A percentile compares a stretch with the other conserved stretches of the same genome.
Conservation (phyloP, 2,888 invertebrate genomes). For the Synanthedon vespiformis region DNA sequence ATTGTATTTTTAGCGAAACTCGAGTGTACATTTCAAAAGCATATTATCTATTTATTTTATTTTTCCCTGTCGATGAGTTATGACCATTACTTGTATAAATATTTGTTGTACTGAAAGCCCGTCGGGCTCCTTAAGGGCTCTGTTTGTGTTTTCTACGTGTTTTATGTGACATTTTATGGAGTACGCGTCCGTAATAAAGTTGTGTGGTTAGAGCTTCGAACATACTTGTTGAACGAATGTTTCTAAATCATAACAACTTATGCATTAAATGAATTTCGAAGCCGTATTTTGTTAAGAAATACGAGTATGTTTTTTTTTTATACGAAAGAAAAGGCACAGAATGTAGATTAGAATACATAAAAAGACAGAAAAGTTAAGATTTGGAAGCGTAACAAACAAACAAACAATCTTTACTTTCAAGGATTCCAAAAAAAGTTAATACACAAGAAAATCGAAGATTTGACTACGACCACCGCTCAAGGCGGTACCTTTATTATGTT, state of each 20-base stretch:
- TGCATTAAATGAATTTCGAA: too few relatives aligned
- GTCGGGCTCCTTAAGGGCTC: constrained; percentile 12
- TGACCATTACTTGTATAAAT: constrained; percentile 46
- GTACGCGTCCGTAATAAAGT: background rate
- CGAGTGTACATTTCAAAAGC: background rate
- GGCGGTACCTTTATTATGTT: too few relatives aligned
- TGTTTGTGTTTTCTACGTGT: constrained; percentile 7
- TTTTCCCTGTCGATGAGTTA: background rate
- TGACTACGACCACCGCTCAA: too few relatives aligned
- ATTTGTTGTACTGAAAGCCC: constrained; percentile 39
- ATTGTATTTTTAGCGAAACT: background rate
- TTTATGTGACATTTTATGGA: background rate
- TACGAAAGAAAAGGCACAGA: too few relatives aligned
- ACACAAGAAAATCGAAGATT: too few relatives aligned
- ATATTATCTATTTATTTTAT: background rate
- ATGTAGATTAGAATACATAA: too few relatives aligned
- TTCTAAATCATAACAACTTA: background rate
- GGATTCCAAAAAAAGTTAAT: too few relatives aligned
- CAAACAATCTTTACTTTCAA: too few relatives aligned
- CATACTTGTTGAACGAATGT: background rate
- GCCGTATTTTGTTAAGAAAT: too few relatives aligned
- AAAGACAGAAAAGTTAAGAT: too few relatives aligned
- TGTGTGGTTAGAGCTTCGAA: background rate
- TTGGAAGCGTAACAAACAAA: too few relatives aligned
- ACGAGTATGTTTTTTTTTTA: too few relatives aligned